These are phyloP conservation scores for Cephus rjabovi DNA, from an alignment of 2,888 invertebrate genomes.

Conservation along the genomic window DNA sequence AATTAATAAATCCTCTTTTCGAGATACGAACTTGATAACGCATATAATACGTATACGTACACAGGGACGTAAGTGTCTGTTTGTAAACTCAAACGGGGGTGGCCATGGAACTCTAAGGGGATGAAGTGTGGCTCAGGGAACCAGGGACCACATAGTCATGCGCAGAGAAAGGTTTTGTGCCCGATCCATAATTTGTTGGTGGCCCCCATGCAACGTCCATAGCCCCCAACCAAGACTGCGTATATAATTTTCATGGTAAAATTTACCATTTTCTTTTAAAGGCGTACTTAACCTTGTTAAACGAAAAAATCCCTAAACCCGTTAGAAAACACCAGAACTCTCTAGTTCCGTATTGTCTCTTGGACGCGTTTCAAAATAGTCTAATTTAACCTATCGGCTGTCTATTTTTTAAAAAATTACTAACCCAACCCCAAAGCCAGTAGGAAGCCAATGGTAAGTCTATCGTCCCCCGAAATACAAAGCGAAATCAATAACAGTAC, in stretches of 20 bases:
- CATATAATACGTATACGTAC: neutral
- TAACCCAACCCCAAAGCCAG: neutral
- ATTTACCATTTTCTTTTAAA: slow-evolving; percentile 28
- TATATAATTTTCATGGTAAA: slow-evolving; percentile 24
- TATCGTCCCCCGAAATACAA: neutral
- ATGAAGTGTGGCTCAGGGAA: slow-evolving; percentile 26
- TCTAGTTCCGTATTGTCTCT: neutral
- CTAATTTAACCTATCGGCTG: neutral
- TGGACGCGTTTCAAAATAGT: neutral
- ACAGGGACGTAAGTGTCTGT: slow-evolving; percentile 1
- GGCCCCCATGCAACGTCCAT: slow-evolving; percentile 10
- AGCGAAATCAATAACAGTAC: slow-evolving; percentile 7
- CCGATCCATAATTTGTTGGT: slow-evolving; percentile 62
- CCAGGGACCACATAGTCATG: slow-evolving; percentile 44
- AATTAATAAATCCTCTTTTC: neutral
- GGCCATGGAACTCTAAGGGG: slow-evolving; percentile 16
- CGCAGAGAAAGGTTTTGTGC: slow-evolving; percentile 42
- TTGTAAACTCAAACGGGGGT: slow-evolving; percentile 14
- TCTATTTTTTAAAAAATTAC: neutral
- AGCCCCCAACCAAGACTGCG: slow-evolving; percentile 22
- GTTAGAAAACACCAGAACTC: neutral
- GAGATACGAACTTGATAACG: neutral
- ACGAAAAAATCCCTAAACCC: neutral
- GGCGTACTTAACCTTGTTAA: neutral
- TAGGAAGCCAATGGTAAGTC: neutral